Evolutionary conservation across 2,797 vertebrate species (phyloP).

Genomic region (Enteromius paludinosus): DNA sequence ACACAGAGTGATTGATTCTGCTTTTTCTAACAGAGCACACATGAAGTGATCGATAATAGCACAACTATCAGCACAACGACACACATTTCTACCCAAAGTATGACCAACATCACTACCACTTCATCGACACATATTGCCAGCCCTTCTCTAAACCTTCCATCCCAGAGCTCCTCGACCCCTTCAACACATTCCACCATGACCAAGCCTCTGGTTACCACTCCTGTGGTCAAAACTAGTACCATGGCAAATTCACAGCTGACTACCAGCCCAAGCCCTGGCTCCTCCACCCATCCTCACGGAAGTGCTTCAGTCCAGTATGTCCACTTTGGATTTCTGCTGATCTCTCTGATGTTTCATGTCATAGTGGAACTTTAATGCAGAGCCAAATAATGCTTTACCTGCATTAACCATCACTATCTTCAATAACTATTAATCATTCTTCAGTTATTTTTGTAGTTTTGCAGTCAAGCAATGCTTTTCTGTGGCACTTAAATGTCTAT

Average conservation of each 20-base stretch:
- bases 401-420: neutral
- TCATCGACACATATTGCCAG: neutral
- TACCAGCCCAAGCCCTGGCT: neutral
- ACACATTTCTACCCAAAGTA: neutral
- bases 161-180: neutral
- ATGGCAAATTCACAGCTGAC: neutral
- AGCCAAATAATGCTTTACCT: neutral
- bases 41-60: rapidly evolving
- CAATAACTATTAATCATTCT: neutral
- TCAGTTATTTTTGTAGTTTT: neutral
- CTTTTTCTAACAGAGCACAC: neutral
- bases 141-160: neutral
- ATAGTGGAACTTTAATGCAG: neutral
- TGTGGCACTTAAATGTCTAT: neutral
- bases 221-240: neutral
- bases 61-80: neutral
- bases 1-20: neutral
- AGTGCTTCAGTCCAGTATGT: neutral
- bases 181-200: neutral
- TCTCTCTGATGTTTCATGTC: neutral
- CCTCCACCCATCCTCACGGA: neutral
- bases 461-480: neutral
- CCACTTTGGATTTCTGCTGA: neutral
- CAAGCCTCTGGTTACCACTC: neutral
- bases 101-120: neutral